A percentile compares a stretch with the other conserved stretches of the same genome.
Evolutionary conservation across 1,140 invertebrate species (phyloP).

Genomic region (Pseudomyrmex cubaensis): DNA sequence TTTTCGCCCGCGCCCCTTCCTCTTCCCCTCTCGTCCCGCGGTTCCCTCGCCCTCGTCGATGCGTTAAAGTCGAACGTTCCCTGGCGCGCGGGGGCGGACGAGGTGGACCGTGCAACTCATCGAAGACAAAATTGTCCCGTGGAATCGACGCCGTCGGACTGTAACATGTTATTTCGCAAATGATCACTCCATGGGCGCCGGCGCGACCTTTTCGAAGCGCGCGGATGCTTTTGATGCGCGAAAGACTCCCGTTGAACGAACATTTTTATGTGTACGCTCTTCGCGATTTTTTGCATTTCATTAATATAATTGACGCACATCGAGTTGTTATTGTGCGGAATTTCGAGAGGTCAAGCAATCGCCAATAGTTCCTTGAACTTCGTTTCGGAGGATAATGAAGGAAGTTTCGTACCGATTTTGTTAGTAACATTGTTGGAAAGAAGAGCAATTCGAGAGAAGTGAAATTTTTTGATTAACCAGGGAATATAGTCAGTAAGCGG

Average conservation of each 20-base stretch:
- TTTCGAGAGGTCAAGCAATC: too few species aligned
- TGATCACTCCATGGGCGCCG: slow-evolving; percentile 17
- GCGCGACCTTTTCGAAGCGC: not conserved
- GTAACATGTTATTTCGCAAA: slow-evolving; percentile 29
- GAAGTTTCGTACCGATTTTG: not conserved
- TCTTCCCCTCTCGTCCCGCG: slow-evolving; percentile 37
- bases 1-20: slow-evolving; percentile 33
- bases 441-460: slow-evolving; percentile 4
- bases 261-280: not conserved
- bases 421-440: not conserved
- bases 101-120: slow-evolving; percentile 45
- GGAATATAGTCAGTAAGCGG: slow-evolving; percentile 41
- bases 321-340: too few species aligned
- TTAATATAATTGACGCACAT: not conserved
- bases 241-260: not conserved
- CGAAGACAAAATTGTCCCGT: slow-evolving; percentile 48
- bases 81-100: slow-evolving; percentile 19
- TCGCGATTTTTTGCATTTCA: not conserved
- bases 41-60: not conserved
- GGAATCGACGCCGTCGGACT: slow-evolving; percentile 30
- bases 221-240: not conserved
- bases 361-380: not conserved
- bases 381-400: too few species aligned
- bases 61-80: slow-evolving; percentile 34
- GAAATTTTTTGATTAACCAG: not conserved